Base-by-base conservation (phyloP, 2,888 invertebrate genomes). In the Ormyrus rosae region DNA sequence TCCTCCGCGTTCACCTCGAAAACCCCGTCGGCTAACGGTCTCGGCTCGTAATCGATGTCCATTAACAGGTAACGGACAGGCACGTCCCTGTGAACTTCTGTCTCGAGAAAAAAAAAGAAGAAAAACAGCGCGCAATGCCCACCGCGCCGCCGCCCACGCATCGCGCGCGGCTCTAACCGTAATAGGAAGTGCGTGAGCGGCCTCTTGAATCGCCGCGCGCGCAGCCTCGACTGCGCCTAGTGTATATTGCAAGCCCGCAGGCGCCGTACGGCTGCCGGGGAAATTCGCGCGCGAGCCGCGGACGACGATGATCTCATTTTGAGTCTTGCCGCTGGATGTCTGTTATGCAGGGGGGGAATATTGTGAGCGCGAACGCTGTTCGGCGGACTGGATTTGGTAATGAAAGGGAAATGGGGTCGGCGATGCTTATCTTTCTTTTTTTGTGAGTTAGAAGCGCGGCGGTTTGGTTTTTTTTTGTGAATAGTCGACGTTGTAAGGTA, bases 171-270 rank as follows among this genome's bases (percentile, higher is more conserved):
- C 78, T 83, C 85, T 85, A 85, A 86, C 86, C 86, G 85, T 86
- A 86, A 86, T 86, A 86, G 86, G 86, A 86, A 86, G 84, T 85
- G 86, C 85, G 86, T 86, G 85, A 86, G 85, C 85, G 85, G 85
- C 83, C 61, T 63, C 55, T 53, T 63, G 51, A 46, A 48, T 51
- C 45, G 11, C 19, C 19, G 10, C 13, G 53, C 51, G 34, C 19
- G 65, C 78, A 19, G 19, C 19, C 19, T 19, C 19, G 45, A 45
- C 19, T 19, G 71, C 63, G 72, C 53, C 76, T 63, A 11, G 61
- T 48, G 61, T 48, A 7, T 45, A 50, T 58, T 48, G 10, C 60
- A 5, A 60, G 60, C 60, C 6, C 11, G n/a, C 10, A 11, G 11
- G 60, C 53, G 67, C 53, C 55, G 50, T 1, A 19, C 19, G 0